Percentiles rank a stretch among this genome's conserved stretches.
Conservation (phyloP, 1,140 invertebrate genomes). For the Nymphalis io region DNA sequence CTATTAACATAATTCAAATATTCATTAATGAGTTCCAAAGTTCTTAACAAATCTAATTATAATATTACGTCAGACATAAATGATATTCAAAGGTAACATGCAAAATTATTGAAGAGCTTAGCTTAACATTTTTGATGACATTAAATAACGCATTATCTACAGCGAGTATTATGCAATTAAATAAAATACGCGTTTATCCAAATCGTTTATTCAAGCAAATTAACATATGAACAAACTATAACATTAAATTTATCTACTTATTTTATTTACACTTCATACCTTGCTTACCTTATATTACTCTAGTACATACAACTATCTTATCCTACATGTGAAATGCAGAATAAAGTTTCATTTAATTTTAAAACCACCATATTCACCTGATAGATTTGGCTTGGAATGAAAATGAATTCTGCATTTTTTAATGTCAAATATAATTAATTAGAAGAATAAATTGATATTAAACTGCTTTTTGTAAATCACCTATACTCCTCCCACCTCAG, state of each 20-base stretch:
- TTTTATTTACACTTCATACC: slow-evolving; percentile 78
- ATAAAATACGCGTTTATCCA: slow-evolving; percentile 71
- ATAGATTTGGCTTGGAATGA: slow-evolving; percentile 13
- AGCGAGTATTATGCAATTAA: slow-evolving; percentile 29
- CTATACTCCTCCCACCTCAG: background rate
- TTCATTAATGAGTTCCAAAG: too few relatives aligned
- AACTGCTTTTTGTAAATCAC: slow-evolving; percentile 5
- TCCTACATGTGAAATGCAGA: slow-evolving; percentile 67
- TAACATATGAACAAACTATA: slow-evolving; percentile 80
- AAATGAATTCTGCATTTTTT: slow-evolving; percentile 23
- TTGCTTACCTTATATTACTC: slow-evolving; percentile 64
- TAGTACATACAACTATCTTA: slow-evolving; percentile 67
- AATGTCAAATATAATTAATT: slow-evolving; percentile 16
- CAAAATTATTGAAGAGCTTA: background rate
- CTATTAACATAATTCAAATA: too few relatives aligned
- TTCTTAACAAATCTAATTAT: background rate
- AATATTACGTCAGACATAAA: background rate
- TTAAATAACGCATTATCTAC: background rate
- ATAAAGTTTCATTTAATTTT: slow-evolving; percentile 33
- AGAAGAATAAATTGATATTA: slow-evolving; percentile 8
- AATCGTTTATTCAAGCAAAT: slow-evolving; percentile 81
- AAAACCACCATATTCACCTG: slow-evolving; percentile 2
- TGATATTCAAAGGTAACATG: background rate
- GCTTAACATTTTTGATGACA: background rate
- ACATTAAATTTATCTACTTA: slow-evolving; percentile 81